Evolutionary conservation across 2,797 vertebrate genomes (phyloP), one percentile per base, ranked within the genome.

Genomic region (Prunella strophiata): DNA sequence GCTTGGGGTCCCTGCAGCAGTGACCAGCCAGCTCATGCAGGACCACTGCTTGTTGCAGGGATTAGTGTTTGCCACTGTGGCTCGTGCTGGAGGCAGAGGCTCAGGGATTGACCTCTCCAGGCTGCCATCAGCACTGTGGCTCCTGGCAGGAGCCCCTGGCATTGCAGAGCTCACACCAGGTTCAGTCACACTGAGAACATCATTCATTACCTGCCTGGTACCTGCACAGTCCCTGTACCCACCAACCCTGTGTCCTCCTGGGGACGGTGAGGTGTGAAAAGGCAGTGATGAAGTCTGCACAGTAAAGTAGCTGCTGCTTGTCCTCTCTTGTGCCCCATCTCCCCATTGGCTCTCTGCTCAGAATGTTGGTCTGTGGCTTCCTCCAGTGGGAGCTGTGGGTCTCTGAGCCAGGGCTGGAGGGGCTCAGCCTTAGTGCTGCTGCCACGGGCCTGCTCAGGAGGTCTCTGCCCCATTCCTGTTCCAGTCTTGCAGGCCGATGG

Each of bases 361-460:
- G 66, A 11, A 0, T 0, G 1, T 11, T 29, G 52, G 27, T 73
- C 45, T 0, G 0, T 16, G 70, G 27, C 48, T 80, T 1, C 0
- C 40, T 63, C 30, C 0, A 1, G 5, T 16, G 52, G 34, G n/a
- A 67, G 34, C 63, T 10, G 9, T 19, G 70, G 30, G 32, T n/a
- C 54, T 32, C 34, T n/a, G 9, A 68, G 63, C 52, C 32, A 2
- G 78, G 76, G 2, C 2, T 1, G 15, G 23, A 36, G 5, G 1
- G 16, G 25, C 34, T 13, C 68, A 52, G 1, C 45, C 21, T 57
- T 4, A 2, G 23, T 4, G 3, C 59, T 58, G 51, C 63, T 65
- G 32, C 3, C 5, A 2, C 0, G 1, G 5, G 1, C 30, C 62
- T 26, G 58, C 75, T 55, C 52, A 5, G 62, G 71, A 68, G 66